These are phyloP conservation scores for Teinopalpus imperialis DNA, from an alignment of 2,888 invertebrate genomes.

Conservation along the genomic window DNA sequence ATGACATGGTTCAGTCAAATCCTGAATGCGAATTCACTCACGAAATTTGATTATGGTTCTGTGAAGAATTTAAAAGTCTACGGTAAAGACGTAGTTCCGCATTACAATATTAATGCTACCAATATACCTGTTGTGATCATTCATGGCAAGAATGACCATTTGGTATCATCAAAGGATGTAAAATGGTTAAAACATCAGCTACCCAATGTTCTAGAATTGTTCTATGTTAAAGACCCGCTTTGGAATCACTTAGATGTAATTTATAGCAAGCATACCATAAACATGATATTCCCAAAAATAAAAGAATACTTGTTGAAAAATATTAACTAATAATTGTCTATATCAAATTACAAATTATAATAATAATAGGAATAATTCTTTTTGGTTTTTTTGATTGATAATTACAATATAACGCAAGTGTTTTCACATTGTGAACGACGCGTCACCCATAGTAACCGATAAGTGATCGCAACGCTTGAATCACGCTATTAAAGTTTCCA, in stretches of 20 bases:
- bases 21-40: slow-evolving; percentile 34
- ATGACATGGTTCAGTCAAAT: slow-evolving; percentile 44
- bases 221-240: slow-evolving; percentile 1
- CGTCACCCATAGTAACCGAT: too few species aligned
- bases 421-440: too few species aligned
- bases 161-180: slow-evolving; percentile 42
- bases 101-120: slow-evolving; percentile 44
- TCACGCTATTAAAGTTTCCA: too few species aligned
- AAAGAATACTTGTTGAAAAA: slow-evolving; percentile 8
- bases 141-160: slow-evolving; percentile 40
- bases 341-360: too few species aligned
- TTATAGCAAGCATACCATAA: slow-evolving; percentile 11
- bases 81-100: slow-evolving; percentile 36
- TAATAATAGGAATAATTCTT: too few species aligned
- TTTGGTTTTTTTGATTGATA: too few species aligned
- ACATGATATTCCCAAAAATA: slow-evolving; percentile 16
- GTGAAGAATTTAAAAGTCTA: slow-evolving; percentile 40
- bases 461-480: too few species aligned
- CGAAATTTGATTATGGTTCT: slow-evolving; percentile 41
- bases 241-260: slow-evolving; percentile 22
- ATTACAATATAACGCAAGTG: too few species aligned
- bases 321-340: too few species aligned
- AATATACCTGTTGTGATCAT: slow-evolving; percentile 39
- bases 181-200: slow-evolving; percentile 32
- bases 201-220: slow-evolving; percentile 36